phyloP scores from a whole-genome alignment of 2,797 vertebrate genomes.

The Lagodon rhomboides region DNA sequence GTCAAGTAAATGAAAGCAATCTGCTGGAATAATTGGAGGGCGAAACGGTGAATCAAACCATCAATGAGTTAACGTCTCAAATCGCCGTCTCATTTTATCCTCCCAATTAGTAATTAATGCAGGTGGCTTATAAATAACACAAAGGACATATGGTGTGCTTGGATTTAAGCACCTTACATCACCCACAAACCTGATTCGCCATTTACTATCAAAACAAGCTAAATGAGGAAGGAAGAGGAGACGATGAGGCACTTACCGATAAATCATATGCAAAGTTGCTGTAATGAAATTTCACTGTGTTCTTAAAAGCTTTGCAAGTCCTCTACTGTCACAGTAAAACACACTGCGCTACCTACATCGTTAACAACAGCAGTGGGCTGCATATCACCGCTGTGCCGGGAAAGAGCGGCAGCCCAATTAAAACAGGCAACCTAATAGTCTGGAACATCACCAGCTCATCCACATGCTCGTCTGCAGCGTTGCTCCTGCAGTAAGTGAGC shows the following conservation, averaged over 20 bases:
- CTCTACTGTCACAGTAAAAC: constrained; percentile 55
- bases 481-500: constrained; percentile 57
- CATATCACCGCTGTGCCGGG: constrained; percentile 34
- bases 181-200: constrained; percentile 14
- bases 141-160: constrained; percentile 26
- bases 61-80: constrained; percentile 52
- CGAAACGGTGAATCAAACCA: constrained; percentile 60
- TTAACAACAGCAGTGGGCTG: constrained; percentile 57
- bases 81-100: constrained; percentile 15
- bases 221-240: constrained; percentile 10
- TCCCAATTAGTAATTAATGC: constrained; percentile 25
- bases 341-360: constrained; percentile 30
- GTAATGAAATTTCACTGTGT: constrained; percentile 28
- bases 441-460: constrained; percentile 65
- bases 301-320: constrained; percentile 40
- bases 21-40: constrained; percentile 54
- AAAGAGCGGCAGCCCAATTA: constrained; percentile 72
- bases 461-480: constrained; percentile 29
- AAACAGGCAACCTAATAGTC: constrained; percentile 65
- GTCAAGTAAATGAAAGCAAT: constrained; percentile 64
- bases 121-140: constrained; percentile 18
- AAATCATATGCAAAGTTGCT: constrained; percentile 37
- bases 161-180: constrained; percentile 16
- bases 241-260: neutral
- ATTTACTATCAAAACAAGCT: constrained; percentile 13